phyloP scores from a whole-genome alignment of 2,113 vertebrate genomes.

The Anarhynchus alexandrinus region DNA sequence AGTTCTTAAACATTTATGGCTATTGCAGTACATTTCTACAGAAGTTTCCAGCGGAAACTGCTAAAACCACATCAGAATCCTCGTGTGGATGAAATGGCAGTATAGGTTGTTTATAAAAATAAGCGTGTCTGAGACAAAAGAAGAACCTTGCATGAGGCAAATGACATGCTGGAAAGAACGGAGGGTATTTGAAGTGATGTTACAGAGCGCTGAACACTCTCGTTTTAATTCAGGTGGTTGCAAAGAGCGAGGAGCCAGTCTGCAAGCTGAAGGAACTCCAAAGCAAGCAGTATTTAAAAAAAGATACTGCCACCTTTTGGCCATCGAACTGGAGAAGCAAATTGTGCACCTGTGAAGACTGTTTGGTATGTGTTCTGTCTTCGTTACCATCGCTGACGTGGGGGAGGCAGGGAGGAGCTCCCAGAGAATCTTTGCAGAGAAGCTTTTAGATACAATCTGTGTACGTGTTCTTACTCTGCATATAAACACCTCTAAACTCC shows the following conservation, averaged over 20 bases:
- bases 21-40: not conserved
- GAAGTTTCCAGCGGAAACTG: not conserved
- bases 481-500: not conserved
- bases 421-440: not conserved
- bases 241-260: slow-evolving; percentile 18
- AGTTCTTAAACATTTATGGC: not conserved
- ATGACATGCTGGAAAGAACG: not conserved
- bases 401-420: not conserved
- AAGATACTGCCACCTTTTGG: slow-evolving; percentile 87
- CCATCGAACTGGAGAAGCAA: slow-evolving; percentile 87
- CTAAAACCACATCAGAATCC: not conserved
- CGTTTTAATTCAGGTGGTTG: slow-evolving; percentile 57
- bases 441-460: not conserved
- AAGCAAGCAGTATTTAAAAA: slow-evolving; percentile 58
- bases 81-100: not conserved
- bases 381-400: accelerated
- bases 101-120: not conserved
- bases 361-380: slow-evolving; percentile 77
- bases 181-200: not conserved
- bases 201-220: not conserved
- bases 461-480: not conserved
- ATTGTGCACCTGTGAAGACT: slow-evolving; percentile 86
- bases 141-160: not conserved
- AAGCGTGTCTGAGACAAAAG: not conserved
- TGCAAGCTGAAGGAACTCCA: slow-evolving; percentile 83